Conservation (phyloP, 2,797 vertebrate genomes). For the Mycteria americana region DNA sequence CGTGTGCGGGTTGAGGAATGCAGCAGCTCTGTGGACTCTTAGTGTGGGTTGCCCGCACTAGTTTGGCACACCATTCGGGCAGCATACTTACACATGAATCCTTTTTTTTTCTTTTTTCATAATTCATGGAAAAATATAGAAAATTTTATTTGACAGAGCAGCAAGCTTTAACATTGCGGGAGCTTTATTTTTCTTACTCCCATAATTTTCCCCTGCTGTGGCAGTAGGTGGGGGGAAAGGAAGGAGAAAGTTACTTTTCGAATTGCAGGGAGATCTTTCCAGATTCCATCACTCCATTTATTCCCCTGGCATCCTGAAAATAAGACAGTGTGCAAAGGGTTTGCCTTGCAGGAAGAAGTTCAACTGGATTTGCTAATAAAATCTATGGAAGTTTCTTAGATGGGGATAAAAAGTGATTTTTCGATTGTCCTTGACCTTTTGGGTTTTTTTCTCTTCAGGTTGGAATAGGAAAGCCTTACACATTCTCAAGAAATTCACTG, state of each 20-base stretch:
- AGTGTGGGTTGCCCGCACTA: neutral
- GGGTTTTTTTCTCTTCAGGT: neutral
- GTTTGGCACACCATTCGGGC: neutral
- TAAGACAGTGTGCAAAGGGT: neutral
- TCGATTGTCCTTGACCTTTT: neutral
- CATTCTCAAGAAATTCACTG: neutral
- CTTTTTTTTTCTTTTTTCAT: neutral
- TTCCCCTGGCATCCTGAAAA: neutral
- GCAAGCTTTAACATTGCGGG: neutral
- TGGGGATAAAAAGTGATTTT: neutral
- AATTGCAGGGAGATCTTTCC: neutral
- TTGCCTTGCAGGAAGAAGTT: neutral
- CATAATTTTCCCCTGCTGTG: neutral
- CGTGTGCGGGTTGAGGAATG: neutral
- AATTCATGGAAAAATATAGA: neutral
- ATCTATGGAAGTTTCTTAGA: neutral
- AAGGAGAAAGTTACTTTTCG: neutral
- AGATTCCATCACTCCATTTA: neutral
- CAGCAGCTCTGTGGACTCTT: neutral
- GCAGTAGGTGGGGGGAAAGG: neutral
- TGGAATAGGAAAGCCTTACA: constrained; percentile 7
- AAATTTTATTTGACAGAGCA: neutral
- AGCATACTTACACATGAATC: neutral
- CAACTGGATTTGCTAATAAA: neutral
- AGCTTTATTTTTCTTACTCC: neutral